phyloP scores from a whole-genome alignment of 1,140 invertebrate genomes.

The Nebria ingens region DNA sequence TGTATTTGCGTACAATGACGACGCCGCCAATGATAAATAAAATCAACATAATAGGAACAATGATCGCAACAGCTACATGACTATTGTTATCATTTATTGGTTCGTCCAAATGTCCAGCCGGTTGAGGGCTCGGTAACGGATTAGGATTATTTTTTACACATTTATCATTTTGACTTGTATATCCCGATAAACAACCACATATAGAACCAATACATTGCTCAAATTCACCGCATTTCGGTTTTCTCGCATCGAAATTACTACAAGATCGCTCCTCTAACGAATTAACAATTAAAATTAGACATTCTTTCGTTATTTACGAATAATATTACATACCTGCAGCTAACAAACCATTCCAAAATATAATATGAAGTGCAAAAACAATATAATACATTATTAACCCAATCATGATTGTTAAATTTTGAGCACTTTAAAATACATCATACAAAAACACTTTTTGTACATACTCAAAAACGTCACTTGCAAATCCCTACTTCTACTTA shows the following conservation, averaged over 20 bases:
- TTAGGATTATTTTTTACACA: neutral
- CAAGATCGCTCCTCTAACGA: neutral
- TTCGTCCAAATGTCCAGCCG: neutral
- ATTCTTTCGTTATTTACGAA: neutral
- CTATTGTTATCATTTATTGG: neutral
- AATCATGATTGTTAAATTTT: slow-evolving; percentile 1
- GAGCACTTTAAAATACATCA: neutral
- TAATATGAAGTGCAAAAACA: neutral
- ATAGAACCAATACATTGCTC: neutral
- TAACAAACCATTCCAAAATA: neutral
- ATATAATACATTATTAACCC: neutral
- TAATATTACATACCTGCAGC: neutral
- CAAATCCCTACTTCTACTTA: neutral
- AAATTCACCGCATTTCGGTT: neutral
- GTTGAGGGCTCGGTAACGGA: neutral
- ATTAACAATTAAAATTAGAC: neutral
- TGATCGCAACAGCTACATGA: neutral
- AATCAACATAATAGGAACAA: slow-evolving; percentile 4
- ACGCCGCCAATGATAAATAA: neutral
- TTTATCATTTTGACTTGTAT: neutral
- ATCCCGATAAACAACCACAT: neutral
- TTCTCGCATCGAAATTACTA: neutral
- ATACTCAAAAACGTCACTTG: neutral
- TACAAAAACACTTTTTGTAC: neutral
- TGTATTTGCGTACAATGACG: neutral